Conservation (phyloP, 2,113 vertebrate species). For the Erythrocercus mccallii region DNA sequence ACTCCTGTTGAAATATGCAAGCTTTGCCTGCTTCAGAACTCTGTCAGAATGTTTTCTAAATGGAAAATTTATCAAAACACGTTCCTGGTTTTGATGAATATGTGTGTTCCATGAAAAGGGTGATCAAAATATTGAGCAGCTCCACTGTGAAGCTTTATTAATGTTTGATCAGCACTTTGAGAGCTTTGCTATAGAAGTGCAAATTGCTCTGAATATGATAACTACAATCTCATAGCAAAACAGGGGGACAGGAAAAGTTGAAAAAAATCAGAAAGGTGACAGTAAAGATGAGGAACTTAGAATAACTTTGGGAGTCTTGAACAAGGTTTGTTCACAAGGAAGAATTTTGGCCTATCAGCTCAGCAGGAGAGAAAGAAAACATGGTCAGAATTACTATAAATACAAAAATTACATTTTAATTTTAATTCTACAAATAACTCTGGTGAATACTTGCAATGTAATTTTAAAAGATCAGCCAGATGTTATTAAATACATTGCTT, state of each 20-base stretch:
- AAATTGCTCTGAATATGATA: neutral
- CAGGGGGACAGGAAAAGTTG: neutral
- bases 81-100: neutral
- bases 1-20: neutral
- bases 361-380: neutral
- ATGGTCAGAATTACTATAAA: neutral
- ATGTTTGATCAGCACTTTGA: slow-evolving; percentile 34
- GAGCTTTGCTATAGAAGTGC: neutral
- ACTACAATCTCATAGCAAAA: neutral
- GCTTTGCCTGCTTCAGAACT: neutral
- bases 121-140: neutral
- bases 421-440: neutral
- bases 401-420: neutral
- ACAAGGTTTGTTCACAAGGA: neutral
- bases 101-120: neutral
- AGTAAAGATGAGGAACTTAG: neutral
- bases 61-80: slow-evolving; percentile 3
- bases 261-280: neutral
- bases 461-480: neutral
- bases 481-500: neutral
- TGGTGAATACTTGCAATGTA: neutral
- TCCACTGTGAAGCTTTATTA: slow-evolving; percentile 5
- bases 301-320: neutral
- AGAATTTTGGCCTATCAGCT: neutral
- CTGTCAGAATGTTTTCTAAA: neutral